phyloP scores from a whole-genome alignment of 2,113 vertebrate species.

The Jaculus jaculus region DNA sequence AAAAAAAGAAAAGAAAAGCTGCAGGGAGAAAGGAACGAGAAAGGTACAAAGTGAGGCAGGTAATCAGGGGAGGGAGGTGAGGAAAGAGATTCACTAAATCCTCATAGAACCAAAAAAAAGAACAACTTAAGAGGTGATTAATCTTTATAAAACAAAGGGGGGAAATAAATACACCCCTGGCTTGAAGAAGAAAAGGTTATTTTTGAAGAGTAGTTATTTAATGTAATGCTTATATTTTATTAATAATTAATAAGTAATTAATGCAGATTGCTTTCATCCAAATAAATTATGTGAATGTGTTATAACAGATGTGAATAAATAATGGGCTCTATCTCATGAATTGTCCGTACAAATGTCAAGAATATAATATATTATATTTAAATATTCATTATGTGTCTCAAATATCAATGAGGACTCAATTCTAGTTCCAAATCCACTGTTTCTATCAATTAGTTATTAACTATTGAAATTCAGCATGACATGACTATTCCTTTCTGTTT shows the following conservation, averaged over 20 bases:
- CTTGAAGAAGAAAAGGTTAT: conserved; percentile 68
- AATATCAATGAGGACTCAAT: conserved; percentile 43
- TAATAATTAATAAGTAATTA: conserved; percentile 85
- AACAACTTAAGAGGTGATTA: conserved; percentile 35
- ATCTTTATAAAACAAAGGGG: conserved; percentile 47
- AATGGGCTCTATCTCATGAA: conserved; percentile 64
- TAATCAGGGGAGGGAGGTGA: not conserved
- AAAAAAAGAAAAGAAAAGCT: too few relatives aligned
- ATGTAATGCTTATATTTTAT: conserved; percentile 77
- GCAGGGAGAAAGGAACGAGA: fast-evolving
- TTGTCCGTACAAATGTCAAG: conserved; percentile 78
- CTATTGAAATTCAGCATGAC: conserved; percentile 63
- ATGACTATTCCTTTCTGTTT: conserved; percentile 63
- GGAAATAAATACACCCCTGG: conserved; percentile 50
- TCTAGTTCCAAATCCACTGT: conserved; percentile 58
- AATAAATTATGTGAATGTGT: conserved; percentile 79
- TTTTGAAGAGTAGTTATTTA: conserved; percentile 65
- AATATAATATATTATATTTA: conserved; percentile 78
- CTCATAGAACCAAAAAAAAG: conserved; percentile 32
- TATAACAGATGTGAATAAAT: conserved; percentile 80
- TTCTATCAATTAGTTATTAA: not conserved
- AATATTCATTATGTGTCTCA: conserved; percentile 80
- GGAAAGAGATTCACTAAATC: not conserved
- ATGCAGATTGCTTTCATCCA: conserved; percentile 75
- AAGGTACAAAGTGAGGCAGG: not conserved